Conservation (phyloP, 2,888 invertebrate species). For the Harpagoxenus sublaevis region DNA sequence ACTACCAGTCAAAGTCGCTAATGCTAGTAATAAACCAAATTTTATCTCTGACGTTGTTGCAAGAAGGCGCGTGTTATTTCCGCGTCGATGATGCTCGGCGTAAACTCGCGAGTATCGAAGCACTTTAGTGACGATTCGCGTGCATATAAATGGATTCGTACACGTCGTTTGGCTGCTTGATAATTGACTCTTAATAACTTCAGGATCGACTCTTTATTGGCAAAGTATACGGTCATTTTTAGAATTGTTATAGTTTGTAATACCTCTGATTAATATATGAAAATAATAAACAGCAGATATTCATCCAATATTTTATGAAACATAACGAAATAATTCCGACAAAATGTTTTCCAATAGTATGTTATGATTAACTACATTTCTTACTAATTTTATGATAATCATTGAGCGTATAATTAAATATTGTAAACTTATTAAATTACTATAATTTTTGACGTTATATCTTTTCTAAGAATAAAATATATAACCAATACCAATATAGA, state of each 20-base stretch:
- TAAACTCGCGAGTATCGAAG: neutral
- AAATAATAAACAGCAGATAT: neutral
- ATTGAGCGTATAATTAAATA: neutral
- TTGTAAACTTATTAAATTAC: neutral
- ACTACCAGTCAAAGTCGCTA: constrained; percentile 5
- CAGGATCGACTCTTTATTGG: neutral
- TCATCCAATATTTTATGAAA: neutral
- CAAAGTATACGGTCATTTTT: neutral
- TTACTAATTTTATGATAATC: constrained; percentile 2
- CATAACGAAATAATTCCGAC: neutral
- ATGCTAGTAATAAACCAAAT: constrained; percentile 48
- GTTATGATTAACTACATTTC: neutral
- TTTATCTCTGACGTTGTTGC: constrained; percentile 30
- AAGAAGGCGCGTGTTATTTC: constrained; percentile 11
- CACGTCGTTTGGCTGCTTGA: neutral
- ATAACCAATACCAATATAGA: neutral
- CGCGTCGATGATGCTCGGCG: neutral
- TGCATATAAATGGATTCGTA: neutral
- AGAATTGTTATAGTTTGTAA: neutral
- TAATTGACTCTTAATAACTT: neutral
- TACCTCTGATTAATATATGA: neutral
- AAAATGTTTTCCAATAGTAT: neutral
- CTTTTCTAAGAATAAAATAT: neutral
- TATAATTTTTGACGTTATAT: neutral
- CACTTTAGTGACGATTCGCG: neutral